Evolutionary conservation across 1,140 invertebrate genomes (phyloP).

Genomic region (Telenomus remus): DNA sequence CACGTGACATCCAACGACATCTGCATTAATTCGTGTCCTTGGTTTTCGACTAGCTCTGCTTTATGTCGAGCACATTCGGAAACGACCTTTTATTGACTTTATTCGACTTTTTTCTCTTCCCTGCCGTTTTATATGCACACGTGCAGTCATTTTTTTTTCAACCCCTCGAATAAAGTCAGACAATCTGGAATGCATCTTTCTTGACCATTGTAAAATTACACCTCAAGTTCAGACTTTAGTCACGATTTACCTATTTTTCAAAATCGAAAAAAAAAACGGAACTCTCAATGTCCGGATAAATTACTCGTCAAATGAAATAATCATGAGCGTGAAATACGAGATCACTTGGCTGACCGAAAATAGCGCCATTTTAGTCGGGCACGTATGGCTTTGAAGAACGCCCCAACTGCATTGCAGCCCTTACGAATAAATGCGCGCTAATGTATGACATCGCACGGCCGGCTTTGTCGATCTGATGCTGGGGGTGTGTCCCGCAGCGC

Average conservation of each 20-base stretch:
- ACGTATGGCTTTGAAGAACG: constrained; percentile 36
- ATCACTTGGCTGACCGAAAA: neutral
- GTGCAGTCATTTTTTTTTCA: neutral
- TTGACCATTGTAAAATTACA: neutral
- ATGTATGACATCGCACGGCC: constrained; percentile 49
- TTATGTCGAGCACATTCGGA: constrained; percentile 20
- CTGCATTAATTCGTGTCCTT: constrained; percentile 47
- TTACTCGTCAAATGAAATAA: too few relatives aligned
- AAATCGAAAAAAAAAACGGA: neutral
- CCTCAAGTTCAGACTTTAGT: too few relatives aligned
- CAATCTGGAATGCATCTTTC: too few relatives aligned
- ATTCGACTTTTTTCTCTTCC: constrained; percentile 22
- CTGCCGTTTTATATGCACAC: constrained; percentile 12
- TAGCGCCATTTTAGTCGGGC: constrained; percentile 12
- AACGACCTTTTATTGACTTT: constrained; percentile 30
- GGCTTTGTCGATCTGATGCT: constrained; percentile 26
- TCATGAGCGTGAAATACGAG: too few relatives aligned
- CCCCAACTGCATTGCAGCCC: constrained; percentile 22
- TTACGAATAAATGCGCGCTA: constrained; percentile 45
- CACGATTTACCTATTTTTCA: neutral
- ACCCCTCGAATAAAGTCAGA: too few relatives aligned
- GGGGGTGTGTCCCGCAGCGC: constrained; percentile 55
- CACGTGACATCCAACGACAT: constrained; percentile 41
- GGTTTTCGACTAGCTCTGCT: constrained; percentile 38
- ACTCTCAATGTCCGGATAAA: too few relatives aligned